Conservation (phyloP, 2,888 invertebrate genomes). For the Pseudococcus jackbeardsleyi region DNA sequence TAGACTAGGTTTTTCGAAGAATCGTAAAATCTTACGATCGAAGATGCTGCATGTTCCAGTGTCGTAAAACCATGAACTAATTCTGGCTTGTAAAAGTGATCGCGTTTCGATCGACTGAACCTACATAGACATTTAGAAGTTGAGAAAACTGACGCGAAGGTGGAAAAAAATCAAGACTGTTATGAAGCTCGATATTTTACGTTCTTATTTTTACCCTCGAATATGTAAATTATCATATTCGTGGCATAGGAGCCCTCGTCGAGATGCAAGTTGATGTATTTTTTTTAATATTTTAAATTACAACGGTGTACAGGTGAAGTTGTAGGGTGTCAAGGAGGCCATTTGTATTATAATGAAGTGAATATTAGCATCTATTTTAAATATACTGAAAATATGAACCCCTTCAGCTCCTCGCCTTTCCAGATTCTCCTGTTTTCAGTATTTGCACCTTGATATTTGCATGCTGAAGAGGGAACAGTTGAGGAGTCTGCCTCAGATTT, state of each 20-base stretch:
- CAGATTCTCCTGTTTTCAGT: no score
- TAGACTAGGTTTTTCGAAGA: constrained; percentile 12
- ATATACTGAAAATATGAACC: background rate
- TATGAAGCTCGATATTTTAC: background rate
- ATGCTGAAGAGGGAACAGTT: no score
- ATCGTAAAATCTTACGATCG: constrained; percentile 43
- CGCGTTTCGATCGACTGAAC: background rate
- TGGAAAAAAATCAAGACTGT: constrained; percentile 9
- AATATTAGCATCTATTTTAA: background rate
- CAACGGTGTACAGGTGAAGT: background rate
- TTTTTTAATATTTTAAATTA: constrained; percentile 43
- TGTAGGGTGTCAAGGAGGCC: background rate
- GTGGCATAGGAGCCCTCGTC: background rate
- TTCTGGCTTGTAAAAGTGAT: background rate
- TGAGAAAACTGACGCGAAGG: constrained; percentile 18
- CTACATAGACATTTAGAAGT: background rate
- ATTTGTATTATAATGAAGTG: constrained; percentile 37
- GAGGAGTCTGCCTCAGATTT: no score
- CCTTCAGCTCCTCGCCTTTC: background rate
- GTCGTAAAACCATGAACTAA: constrained; percentile 38
- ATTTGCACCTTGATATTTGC: no score
- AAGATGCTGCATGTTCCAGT: background rate
- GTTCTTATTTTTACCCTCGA: background rate
- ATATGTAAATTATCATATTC: constrained; percentile 19
- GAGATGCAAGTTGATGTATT: background rate